Base-by-base conservation (phyloP, 2,113 vertebrate genomes). In the Ceyx cyanopectus region DNA sequence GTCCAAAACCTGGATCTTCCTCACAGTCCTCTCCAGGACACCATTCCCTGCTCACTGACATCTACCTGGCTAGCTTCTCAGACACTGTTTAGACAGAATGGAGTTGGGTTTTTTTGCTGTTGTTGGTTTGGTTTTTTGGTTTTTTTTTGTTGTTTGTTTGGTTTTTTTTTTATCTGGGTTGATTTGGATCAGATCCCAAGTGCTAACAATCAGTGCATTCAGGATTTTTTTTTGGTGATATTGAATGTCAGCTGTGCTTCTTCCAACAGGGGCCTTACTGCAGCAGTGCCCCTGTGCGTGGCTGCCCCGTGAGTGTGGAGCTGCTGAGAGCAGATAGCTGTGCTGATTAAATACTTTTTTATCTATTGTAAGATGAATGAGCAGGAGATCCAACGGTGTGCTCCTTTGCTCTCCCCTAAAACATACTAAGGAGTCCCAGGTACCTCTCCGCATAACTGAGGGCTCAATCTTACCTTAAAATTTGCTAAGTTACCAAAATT, bases 41-140 rank as follows among this genome's bases (percentile, higher is more conserved):
- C 14, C 0, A 0, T 76, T 85, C 34, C 62, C 37, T 34, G 22
- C 30, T 65, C 14, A 14, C 4, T 2, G 48, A 40, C 0, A 0
- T 20, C 45, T 61, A 56, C 66, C 70, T 87, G 74, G 9, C 13
- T 58, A 89, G 37, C 24, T 85, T 26, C 20, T 62, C 70, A 73
- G 43, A 89, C 32, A 56, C 58, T 88, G 18, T 81, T 89, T 69
- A 61, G 15, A 61, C 5, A 56, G 26, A 95, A 79, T 7, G 30
- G 8, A 2, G 1, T 21, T 45, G 45, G 45, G 15, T 45, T 45
- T 45, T 45, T 45, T 45, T 14, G 15, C 14, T 17, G 14, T 45
- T 45, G 14, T 45, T 45, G 45, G 45, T 45, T 45, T 14, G 20
- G 9, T 6, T 40, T 46, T 14, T 45, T 10, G 16, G 20, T 11